Base-by-base conservation (phyloP, 2,113 vertebrate genomes). In the Microcebus lehilahytsara region DNA sequence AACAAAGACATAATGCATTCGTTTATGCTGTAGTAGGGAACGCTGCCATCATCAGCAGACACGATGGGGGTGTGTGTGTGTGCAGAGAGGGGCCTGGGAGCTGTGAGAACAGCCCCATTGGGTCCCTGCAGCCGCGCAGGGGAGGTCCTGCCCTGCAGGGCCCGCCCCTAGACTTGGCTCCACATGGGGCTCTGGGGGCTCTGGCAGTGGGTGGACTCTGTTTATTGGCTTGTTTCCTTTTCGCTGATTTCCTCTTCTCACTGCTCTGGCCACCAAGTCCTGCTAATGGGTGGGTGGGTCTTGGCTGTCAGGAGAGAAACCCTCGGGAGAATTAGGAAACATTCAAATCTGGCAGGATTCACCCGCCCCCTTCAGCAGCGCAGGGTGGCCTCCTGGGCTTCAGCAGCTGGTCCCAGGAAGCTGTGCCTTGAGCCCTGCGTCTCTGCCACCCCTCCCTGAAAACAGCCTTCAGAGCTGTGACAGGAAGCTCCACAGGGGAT, bases 1-100 rank as follows among this genome's bases (percentile, higher is more conserved):
- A 98, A 99, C 98, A 99, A 99, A 99, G 98, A 97, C 98, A 98
- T 97, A 97, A 98, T 7, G 88, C 88, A 71, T 96, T 89, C 92
- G 98, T 98, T 95, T 97, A 97, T 97, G 98, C 98, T 85, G 86
- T 96, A 93, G 97, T 91, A 40, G 98, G 97, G 96, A 98, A 83
- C 98, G 5, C 89, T 97, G 98, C 97, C 98, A 97, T 93, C 95
- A 92, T 42, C 98, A 95, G 97, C 62, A 96, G 98, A 98, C 98
- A 98, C 79, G 34, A 7, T 51, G 80, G 37, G 67, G 85, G 51
- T 56, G 2, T 14, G 71, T 32, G 86, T 94, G 91, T 85, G 25
- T 96, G 53, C n/a, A 16, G 67, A 72, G 49, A 58, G 84, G 89
- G 58, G 83, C 87, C 89, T 71, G 49, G 93, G 94, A 95, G 94